Base-by-base conservation (phyloP, 2,888 invertebrate genomes). In the Camponotus fellah region DNA sequence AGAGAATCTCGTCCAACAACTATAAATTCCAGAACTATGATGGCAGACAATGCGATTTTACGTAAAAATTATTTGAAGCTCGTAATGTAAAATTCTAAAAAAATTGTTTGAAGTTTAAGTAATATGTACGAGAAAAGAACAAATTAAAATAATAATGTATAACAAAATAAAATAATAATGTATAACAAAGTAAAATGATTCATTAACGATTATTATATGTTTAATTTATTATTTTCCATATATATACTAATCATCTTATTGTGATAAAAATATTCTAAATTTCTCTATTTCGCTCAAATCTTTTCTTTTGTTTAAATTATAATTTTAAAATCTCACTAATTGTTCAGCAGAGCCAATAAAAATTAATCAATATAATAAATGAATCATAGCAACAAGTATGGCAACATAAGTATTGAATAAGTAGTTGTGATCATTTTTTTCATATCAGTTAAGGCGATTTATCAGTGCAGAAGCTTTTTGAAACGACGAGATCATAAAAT, bases 11-110 rank as follows among this genome's bases (percentile, higher is more conserved):
- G 34, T 9, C 49, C 17, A 37, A 46, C 21, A 21, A 34, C 21
- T 58, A 46, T 10, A 43, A 69, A 69, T 69, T 21, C 58, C 34
- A 43, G 43, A 68, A 79, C 56, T 49, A 37, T 56, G 68, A 58
- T 34, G 46, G 46, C 68, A 34, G 37, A n/a, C 46, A 56, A 17
- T 21, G 66, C n/a, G 46, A 80, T 71, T 77, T 77, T 8, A 62
- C n/a, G 37, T 46, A 60, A 71, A 80, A 80, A 26, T 40, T 62
- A 43, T 60, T n/a, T 12, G 17, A 60, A 46, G 26, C 46, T 46
- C 58, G 32, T 46, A 5, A 62, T 37, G 32, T 69, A 12, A 60
- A 60, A 60, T 56, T 34, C 17, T 9, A 12, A 71, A 40, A 12
- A 71, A 62, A 26, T 26, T n/a, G n/a, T n/a, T n/a, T 69, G 9